Percentiles rank a stretch among this genome's conserved stretches.
Evolutionary conservation across 2,888 invertebrate species (phyloP).

Genomic region (Hoplodrina blanda): DNA sequence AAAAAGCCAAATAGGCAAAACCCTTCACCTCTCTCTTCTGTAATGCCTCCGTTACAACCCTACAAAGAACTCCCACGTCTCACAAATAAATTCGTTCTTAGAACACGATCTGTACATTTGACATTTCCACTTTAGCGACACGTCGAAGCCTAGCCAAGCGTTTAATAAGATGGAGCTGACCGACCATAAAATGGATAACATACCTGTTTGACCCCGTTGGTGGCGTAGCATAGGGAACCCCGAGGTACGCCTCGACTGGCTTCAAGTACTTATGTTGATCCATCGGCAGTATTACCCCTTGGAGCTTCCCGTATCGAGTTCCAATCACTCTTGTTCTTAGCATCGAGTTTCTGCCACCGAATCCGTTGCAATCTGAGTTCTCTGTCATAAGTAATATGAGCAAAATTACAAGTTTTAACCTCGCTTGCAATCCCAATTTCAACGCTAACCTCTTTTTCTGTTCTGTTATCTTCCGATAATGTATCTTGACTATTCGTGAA

Average conservation of each 20-base stretch:
- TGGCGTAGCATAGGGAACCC: constrained; percentile 96
- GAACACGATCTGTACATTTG: constrained; percentile 52
- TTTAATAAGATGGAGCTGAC: constrained; percentile 62
- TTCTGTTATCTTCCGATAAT: constrained; percentile 56
- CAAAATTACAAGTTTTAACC: constrained; percentile 78
- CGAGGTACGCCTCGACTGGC: constrained; percentile 95
- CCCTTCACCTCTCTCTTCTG: too few relatives aligned
- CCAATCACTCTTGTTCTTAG: constrained; percentile 95
- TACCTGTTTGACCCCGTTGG: constrained; percentile 95
- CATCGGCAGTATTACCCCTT: constrained; percentile 95
- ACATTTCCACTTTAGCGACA: constrained; percentile 57
- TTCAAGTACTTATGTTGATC: constrained; percentile 94
- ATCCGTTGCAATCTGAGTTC: constrained; percentile 82
- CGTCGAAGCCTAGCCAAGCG: constrained; percentile 56
- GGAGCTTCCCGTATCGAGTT: constrained; percentile 95
- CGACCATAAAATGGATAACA: constrained; percentile 63
- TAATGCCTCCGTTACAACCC: too few relatives aligned
- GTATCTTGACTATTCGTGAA: constrained; percentile 61
- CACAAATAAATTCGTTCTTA: constrained; percentile 52
- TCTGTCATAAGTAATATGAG: constrained; percentile 80
- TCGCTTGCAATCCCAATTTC: constrained; percentile 71
- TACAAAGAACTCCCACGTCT: constrained; percentile 17
- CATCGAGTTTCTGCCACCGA: constrained; percentile 91
- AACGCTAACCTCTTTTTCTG: constrained; percentile 65
- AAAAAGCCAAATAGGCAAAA: too few relatives aligned